These are phyloP conservation scores for Patagioenas fasciata DNA, from an alignment of 2,113 vertebrate species.

Conservation along the genomic window DNA sequence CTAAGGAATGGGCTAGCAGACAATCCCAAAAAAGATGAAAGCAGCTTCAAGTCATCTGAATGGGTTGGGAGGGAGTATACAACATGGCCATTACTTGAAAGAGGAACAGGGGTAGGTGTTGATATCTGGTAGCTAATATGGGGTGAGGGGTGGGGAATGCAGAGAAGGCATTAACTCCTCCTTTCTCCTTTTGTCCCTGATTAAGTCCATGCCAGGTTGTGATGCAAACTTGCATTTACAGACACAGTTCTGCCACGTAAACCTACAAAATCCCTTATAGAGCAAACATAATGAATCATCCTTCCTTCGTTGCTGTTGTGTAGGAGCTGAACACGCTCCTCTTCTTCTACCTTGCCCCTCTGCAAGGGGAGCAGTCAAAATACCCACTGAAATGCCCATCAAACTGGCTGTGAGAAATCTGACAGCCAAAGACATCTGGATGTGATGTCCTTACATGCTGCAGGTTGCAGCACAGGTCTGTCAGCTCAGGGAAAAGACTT, in stretches of 20 bases:
- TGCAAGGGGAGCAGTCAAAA: not conserved
- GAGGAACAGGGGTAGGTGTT: not conserved
- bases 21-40: not conserved
- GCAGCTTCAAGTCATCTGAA: not conserved
- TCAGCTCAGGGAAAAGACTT: not conserved
- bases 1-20: not conserved
- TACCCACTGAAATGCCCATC: not conserved
- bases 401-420: not conserved
- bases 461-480: fast-evolving
- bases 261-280: not conserved
- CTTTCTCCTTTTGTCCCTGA: not conserved
- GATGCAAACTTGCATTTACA: not conserved
- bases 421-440: not conserved
- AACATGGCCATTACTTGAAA: not conserved
- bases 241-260: not conserved
- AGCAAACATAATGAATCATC: not conserved
- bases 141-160: too few relatives aligned
- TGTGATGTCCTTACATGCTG: fast-evolving
- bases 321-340: not conserved
- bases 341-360: not conserved
- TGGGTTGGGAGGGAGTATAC: not conserved
- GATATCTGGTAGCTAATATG: not conserved
- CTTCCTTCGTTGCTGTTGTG: not conserved
- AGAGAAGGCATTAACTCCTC: not conserved
- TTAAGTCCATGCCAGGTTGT: not conserved